Evolutionary conservation across 2,888 invertebrate species (phyloP), one percentile per base, ranked within the genome.

Genomic region (Ernsta delagoae): DNA sequence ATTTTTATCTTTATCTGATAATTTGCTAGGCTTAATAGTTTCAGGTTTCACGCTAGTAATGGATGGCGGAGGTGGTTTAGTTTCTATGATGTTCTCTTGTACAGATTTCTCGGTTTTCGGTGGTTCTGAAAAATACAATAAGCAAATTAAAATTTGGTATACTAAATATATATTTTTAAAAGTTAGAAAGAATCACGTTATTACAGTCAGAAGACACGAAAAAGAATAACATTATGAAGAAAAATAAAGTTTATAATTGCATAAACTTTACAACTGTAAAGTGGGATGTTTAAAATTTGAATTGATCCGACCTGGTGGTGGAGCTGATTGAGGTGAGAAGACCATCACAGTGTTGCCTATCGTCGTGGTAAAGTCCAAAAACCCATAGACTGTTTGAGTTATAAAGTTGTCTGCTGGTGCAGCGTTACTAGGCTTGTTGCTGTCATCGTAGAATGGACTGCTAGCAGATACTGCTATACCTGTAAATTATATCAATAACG

Each of bases 341-440:
- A 98, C 96, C 97, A 98, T 98, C 65, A 98, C 96, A 11, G 98
- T 98, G 85, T 98, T 97, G 72, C 98, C 98, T 79, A 98, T 98
- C 4, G 98, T 98, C 0, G 98, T 98, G 64, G 98, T 98, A 87
- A 98, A 98, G 89, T 98, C 98, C 76, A 98, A 92, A 89, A 98
- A 98, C 66, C 98, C 98, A 81, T 98, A 98, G 61, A 98, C 98
- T 0, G 98, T 98, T 90, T 98, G 98, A 24, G 98, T 98, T 73
- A 97, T 93, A 75, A 95, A 76, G 64, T 74, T 75, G 34, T 73
- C 65, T 5, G 72, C 73, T 8, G 82, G 73, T 62, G 79, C 77
- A 36, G 78, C 73, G 31, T 72, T 74, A 12, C 75, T 74, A 7
- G 77, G 76, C 12, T 74, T 73, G 24, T 73, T 75, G 45, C 77